phyloP scores from a whole-genome alignment of 2,113 vertebrate genomes.

The Lampris megalopsis region DNA sequence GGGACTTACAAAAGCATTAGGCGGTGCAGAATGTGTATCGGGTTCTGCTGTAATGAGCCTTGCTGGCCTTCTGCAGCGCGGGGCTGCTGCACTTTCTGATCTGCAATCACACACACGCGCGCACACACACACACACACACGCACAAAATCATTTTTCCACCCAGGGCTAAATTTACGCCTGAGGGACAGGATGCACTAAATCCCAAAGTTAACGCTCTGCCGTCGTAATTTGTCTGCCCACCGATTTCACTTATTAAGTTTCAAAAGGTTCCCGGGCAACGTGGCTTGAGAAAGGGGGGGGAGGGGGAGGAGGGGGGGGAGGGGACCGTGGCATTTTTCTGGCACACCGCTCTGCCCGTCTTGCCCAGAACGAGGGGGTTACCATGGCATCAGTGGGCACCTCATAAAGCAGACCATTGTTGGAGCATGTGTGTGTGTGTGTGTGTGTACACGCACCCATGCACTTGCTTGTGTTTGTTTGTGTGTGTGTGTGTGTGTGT shows the following conservation, averaged over 20 bases:
- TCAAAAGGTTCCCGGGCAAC: conserved; percentile 87
- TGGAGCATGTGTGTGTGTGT: conserved; percentile 70
- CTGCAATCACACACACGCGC: conserved; percentile 12
- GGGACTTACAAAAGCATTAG: neutral
- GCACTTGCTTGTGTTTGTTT: conserved; percentile 41
- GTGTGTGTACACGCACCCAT: conserved; percentile 27
- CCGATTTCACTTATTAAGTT: conserved; percentile 86
- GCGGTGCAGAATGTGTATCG: neutral
- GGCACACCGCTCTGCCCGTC: conserved; percentile 78
- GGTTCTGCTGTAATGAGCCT: conserved; percentile 5
- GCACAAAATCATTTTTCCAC: conserved; percentile 37
- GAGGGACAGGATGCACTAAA: conserved; percentile 69
- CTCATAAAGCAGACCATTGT: conserved; percentile 88
- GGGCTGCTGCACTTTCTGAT: conserved; percentile 23
- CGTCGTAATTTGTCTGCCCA: conserved; percentile 80
- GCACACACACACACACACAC: no score
- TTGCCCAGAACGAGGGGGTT: conserved; percentile 86
- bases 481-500: conserved; percentile 26
- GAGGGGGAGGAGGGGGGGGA: conserved; percentile 47
- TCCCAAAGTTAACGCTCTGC: conserved; percentile 53
- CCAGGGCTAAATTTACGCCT: conserved; percentile 63
- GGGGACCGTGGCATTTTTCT: conserved; percentile 84
- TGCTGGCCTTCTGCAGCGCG: neutral
- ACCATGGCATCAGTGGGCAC: conserved; percentile 87
- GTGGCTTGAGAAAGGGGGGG: conserved; percentile 71